Conservation (phyloP, 2,113 vertebrate species). For the Etheostoma cragini region DNA sequence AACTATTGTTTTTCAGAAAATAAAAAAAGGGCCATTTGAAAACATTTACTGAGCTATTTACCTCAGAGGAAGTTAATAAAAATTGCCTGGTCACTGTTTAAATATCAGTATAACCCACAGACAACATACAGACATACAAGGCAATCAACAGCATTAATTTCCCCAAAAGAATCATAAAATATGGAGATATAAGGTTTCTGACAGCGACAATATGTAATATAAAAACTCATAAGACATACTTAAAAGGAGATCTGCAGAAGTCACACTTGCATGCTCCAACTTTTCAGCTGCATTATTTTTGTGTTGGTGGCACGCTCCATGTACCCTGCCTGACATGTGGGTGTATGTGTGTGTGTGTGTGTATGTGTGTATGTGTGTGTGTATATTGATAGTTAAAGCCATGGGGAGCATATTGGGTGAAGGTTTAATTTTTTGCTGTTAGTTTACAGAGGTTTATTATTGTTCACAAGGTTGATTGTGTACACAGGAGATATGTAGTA, state of each 20-base stretch:
- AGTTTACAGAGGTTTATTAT: constrained; percentile 55
- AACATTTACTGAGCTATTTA: no score
- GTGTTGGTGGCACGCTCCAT: background rate
- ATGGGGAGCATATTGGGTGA: constrained; percentile 24
- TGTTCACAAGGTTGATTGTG: constrained; percentile 40
- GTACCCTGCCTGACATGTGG: background rate
- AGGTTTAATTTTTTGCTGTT: constrained; percentile 61
- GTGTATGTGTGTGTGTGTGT: background rate
- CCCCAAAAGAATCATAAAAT: no score
- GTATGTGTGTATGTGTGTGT: constrained; percentile 15
- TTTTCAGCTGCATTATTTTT: background rate
- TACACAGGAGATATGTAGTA: constrained; percentile 42
- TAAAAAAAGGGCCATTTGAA: no score
- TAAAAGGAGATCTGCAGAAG: background rate
- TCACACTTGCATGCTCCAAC: background rate
- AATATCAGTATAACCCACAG: no score
- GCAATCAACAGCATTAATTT: no score
- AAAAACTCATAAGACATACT: background rate
- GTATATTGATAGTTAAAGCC: constrained; percentile 24
- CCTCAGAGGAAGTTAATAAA: no score
- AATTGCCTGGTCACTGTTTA: no score
- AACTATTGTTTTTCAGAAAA: no score
- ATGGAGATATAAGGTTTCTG: no score
- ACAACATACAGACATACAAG: no score
- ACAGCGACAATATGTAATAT: background rate